phyloP scores from a whole-genome alignment of 1,140 invertebrate species.

The Sinella curviseta region DNA sequence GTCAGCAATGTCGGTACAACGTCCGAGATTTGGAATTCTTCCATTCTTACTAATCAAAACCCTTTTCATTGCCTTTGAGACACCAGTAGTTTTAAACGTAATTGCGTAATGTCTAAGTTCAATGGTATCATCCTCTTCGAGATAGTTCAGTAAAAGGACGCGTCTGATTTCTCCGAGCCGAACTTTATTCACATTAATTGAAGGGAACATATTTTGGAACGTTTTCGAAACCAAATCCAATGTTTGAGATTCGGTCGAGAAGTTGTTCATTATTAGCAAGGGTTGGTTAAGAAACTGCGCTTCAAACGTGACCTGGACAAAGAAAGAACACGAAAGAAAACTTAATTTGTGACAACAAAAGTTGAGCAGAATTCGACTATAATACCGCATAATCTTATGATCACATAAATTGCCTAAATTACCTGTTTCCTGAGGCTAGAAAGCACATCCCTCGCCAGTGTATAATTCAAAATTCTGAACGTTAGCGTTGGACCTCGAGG shows the following conservation, averaged over 20 bases:
- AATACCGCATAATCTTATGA: background rate
- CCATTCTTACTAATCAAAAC: constrained; percentile 68
- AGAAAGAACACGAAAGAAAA: constrained; percentile 43
- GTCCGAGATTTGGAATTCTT: constrained; percentile 85
- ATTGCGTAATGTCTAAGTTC: constrained; percentile 92
- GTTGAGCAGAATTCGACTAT: background rate
- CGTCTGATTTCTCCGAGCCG: constrained; percentile 85
- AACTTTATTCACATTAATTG: constrained; percentile 87
- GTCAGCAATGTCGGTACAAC: constrained; percentile 85
- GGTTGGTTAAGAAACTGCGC: constrained; percentile 83
- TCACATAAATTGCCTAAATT: background rate
- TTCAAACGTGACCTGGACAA: constrained; percentile 65
- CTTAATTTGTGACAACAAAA: background rate
- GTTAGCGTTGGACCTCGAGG: constrained; percentile 81
- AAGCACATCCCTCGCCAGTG: constrained; percentile 79
- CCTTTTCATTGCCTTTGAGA: constrained; percentile 92
- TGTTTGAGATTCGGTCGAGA: constrained; percentile 81
- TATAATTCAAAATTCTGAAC: constrained; percentile 83
- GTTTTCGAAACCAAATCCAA: constrained; percentile 89
- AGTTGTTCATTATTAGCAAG: constrained; percentile 90
- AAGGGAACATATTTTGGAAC: constrained; percentile 98
- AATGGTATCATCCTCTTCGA: constrained; percentile 78
- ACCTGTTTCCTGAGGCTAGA: constrained; percentile 78
- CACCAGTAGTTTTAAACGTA: constrained; percentile 77
- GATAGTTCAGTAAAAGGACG: constrained; percentile 89